These are phyloP conservation scores for Pterobdella sp. DNA, from an alignment of 2,888 invertebrate genomes.

Conservation along the genomic window DNA sequence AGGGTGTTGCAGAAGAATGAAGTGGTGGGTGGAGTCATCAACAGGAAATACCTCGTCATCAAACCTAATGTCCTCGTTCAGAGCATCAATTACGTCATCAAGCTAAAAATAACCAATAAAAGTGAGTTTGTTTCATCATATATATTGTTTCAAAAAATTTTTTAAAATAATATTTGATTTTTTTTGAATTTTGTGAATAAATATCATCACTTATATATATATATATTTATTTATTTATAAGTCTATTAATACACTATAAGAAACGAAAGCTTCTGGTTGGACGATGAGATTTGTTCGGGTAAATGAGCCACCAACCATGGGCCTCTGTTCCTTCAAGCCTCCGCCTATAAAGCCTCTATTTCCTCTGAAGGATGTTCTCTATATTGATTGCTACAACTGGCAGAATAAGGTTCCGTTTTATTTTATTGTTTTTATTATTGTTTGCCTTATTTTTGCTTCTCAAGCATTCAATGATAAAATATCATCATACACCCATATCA, in stretches of 20 bases:
- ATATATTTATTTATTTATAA: background rate
- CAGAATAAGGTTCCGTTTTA: constrained; percentile 12
- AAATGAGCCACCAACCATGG: constrained; percentile 17
- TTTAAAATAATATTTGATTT: background rate
- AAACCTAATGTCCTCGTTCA: constrained; percentile 2
- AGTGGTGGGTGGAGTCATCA: constrained; percentile 16
- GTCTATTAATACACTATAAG: background rate
- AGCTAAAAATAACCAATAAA: constrained; percentile 8
- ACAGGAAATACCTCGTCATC: background rate
- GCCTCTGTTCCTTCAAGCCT: constrained; percentile 18
- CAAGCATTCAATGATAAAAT: too few relatives aligned
- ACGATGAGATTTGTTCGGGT: constrained; percentile 12
- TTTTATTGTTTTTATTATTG: too few relatives aligned
- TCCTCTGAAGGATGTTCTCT: background rate
- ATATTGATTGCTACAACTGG: constrained; percentile 22
- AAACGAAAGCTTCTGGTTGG: background rate
- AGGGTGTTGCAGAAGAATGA: constrained; percentile 9
- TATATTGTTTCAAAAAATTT: background rate
- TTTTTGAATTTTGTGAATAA: background rate
- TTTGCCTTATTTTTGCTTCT: too few relatives aligned
- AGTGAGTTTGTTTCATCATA: background rate
- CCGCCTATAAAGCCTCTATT: background rate
- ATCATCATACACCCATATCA: too few relatives aligned
- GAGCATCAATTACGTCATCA: constrained; percentile 16
- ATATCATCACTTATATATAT: background rate